Conservation (phyloP, 2,797 vertebrate genomes). For the Poeciliopsis paucimaculata region DNA sequence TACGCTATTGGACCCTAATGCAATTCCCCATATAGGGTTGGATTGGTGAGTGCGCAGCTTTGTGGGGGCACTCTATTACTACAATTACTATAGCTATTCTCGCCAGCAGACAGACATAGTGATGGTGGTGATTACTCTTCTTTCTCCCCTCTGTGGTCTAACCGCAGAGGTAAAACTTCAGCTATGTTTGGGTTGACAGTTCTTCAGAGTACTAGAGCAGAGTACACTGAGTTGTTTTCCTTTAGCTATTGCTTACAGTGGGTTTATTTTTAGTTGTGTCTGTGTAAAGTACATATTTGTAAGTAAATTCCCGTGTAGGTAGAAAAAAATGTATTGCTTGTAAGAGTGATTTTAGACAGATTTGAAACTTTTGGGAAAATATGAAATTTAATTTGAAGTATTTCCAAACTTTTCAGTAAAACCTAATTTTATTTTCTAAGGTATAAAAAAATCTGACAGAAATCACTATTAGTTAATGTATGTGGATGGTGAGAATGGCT, state of each 20-base stretch:
- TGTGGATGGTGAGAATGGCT: background rate
- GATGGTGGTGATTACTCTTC: constrained; percentile 27
- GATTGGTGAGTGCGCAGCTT: constrained; percentile 27
- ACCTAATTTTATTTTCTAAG: background rate
- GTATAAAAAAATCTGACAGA: background rate
- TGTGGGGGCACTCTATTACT: constrained; percentile 43
- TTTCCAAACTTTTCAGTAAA: background rate
- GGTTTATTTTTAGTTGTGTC: background rate
- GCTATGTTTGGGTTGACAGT: constrained; percentile 21
- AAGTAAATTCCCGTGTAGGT: background rate
- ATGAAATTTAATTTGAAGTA: background rate
- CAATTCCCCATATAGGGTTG: constrained; percentile 30
- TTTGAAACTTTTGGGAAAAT: background rate
- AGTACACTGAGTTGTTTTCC: background rate
- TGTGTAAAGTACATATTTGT: background rate
- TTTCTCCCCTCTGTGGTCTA: constrained; percentile 4
- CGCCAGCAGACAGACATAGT: constrained; percentile 25
- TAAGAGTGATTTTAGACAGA: background rate
- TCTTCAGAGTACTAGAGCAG: background rate
- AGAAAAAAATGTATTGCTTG: no score
- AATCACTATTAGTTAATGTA: background rate
- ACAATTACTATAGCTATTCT: constrained; percentile 44
- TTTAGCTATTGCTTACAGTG: background rate
- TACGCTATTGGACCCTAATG: constrained; percentile 54
- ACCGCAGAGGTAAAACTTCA: constrained; percentile 1